These are phyloP conservation scores for Pecten maximus DNA, from an alignment of 2,888 invertebrate species.

Conservation along the genomic window DNA sequence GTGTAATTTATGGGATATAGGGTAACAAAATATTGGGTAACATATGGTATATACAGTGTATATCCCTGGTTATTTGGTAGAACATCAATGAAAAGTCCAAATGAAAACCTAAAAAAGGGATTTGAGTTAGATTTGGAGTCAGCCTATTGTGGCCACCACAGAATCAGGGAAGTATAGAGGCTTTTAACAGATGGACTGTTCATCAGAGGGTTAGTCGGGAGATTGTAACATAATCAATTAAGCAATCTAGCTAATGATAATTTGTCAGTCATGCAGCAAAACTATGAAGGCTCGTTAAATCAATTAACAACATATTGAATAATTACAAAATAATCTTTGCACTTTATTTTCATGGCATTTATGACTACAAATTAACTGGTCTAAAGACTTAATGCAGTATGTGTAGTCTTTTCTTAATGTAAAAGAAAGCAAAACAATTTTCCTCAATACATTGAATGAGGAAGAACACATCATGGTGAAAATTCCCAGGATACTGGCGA, in stretches of 20 bases:
- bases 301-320: not conserved
- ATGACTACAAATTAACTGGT: not conserved
- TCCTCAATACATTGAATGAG: not conserved
- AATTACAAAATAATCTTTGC: not conserved
- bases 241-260: not conserved
- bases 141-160: not conserved
- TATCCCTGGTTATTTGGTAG: too few species aligned
- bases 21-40: too few species aligned
- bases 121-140: too few species aligned
- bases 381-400: not conserved
- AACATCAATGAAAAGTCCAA: too few species aligned
- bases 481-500: not conserved
- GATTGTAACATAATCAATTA: not conserved
- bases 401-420: not conserved
- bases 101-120: too few species aligned
- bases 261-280: constrained; percentile 9
- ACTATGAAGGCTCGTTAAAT: not conserved
- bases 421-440: not conserved
- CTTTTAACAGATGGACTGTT: too few species aligned
- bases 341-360: not conserved
- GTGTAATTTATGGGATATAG: too few species aligned
- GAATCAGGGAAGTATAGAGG: not conserved
- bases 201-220: not conserved
- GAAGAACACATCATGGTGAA: not conserved
- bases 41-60: too few species aligned